Conservation (phyloP, 2,797 vertebrate species). For the Sparidentex hasta region DNA sequence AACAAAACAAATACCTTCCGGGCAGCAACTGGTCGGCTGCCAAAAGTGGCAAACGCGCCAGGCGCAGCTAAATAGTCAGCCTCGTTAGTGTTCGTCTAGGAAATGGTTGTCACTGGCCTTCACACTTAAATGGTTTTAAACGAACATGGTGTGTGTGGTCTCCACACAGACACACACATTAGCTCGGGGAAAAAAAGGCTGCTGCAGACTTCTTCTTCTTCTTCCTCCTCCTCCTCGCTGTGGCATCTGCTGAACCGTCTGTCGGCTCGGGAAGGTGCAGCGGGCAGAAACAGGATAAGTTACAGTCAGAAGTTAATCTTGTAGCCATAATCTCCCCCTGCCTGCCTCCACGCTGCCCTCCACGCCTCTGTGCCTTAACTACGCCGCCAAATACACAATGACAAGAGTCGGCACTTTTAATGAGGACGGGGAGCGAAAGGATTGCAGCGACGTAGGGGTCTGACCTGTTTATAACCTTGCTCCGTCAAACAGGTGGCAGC, state of each 20-base stretch:
- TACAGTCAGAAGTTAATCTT: constrained; percentile 60
- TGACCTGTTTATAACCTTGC: background rate
- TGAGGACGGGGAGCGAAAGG: background rate
- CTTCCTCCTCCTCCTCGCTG: background rate
- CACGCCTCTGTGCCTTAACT: background rate
- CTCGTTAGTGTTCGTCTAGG: constrained; percentile 10
- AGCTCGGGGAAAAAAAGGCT: constrained; percentile 9
- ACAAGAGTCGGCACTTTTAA: background rate
- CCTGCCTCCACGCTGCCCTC: background rate
- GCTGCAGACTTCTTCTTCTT: background rate
- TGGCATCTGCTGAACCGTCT: constrained; percentile 41
- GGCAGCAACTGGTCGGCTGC: constrained; percentile 14
- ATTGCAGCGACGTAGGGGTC: background rate
- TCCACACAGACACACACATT: background rate
- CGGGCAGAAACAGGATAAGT: constrained; percentile 32
- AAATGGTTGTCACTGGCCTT: background rate
- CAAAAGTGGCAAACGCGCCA: constrained; percentile 25
- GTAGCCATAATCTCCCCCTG: constrained; percentile 16
- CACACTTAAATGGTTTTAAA: constrained; percentile 7
- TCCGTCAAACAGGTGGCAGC: constrained; percentile 2
- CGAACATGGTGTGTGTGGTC: constrained; percentile 7
- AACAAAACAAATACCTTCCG: constrained; percentile 21
- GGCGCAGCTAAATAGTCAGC: background rate
- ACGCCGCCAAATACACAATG: background rate
- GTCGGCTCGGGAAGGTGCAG: constrained; percentile 43